A percentile compares a stretch with the other conserved stretches of the same genome.
Conservation (phyloP, 2,113 vertebrate genomes). For the Triplophysa rosa region DNA sequence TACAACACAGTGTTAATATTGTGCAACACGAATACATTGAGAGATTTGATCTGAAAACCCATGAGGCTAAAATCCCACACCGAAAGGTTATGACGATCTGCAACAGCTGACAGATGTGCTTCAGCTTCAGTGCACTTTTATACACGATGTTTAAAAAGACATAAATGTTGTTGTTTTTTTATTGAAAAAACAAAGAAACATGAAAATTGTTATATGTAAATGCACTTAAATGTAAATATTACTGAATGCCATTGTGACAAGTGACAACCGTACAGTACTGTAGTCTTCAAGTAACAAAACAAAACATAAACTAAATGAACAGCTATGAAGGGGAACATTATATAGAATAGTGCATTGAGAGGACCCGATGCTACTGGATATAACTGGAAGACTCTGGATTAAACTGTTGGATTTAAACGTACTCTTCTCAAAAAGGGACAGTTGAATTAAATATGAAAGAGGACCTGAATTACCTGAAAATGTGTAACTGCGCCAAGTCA, state of each 20-base stretch:
- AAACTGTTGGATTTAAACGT: slow-evolving; percentile 20
- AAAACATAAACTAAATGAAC: slow-evolving; percentile 31
- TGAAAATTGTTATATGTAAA: slow-evolving; percentile 69
- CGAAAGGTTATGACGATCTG: slow-evolving; percentile 4
- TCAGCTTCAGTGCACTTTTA: slow-evolving; percentile 73
- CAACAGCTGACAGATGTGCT: slow-evolving; percentile 57
- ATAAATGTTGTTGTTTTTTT: slow-evolving; percentile 65
- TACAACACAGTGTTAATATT: background rate
- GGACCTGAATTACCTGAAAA: background rate
- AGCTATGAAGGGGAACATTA: slow-evolving; percentile 41
- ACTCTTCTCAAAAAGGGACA: background rate
- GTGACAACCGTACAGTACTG: slow-evolving; percentile 61
- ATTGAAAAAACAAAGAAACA: slow-evolving; percentile 59
- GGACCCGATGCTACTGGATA: slow-evolving; percentile 32
- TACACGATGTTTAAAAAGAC: slow-evolving; percentile 72
- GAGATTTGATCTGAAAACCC: background rate
- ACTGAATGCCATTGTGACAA: slow-evolving; percentile 70
- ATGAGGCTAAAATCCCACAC: background rate
- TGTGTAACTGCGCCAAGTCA: background rate
- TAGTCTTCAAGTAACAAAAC: slow-evolving; percentile 47
- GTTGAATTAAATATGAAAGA: slow-evolving; percentile 17
- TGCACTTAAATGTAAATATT: slow-evolving; percentile 74
- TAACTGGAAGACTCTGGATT: slow-evolving; percentile 52
- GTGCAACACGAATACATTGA: background rate
- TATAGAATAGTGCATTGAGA: background rate